Percentiles rank a stretch among this genome's conserved stretches.
These are phyloP conservation scores for Heteromormyrus szaboi DNA, from an alignment of 2,797 vertebrate genomes.

Conservation along the genomic window DNA sequence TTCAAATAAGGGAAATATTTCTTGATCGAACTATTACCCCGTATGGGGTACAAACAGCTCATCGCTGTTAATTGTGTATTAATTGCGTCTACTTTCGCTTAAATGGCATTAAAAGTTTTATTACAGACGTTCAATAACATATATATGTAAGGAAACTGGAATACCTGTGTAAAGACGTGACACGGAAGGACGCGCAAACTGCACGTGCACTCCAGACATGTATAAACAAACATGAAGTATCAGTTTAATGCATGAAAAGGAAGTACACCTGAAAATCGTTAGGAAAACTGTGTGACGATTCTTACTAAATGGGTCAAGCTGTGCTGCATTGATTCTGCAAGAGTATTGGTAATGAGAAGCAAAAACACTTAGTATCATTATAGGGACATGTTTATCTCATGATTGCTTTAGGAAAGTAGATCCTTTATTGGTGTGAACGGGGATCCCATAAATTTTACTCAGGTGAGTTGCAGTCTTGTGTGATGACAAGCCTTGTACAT, in stretches of 20 bases:
- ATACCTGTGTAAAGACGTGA: not conserved
- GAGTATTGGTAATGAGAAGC: conserved; percentile 16
- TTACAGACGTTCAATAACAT: not conserved
- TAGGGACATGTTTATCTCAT: conserved; percentile 7
- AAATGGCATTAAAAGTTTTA: not conserved
- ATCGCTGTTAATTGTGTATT: not conserved
- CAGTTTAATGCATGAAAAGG: not conserved
- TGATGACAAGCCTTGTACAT: conserved; percentile 34
- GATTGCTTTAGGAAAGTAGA: conserved; percentile 3
- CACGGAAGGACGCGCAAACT: not conserved
- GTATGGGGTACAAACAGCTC: not conserved
- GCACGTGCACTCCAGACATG: not conserved
- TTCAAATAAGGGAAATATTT: not conserved
- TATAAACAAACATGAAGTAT: not conserved
- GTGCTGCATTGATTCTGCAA: conserved; percentile 30
- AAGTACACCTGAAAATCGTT: not conserved
- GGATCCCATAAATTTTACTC: not conserved
- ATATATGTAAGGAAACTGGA: not conserved
- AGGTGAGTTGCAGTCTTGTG: conserved; percentile 26
- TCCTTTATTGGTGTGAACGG: conserved; percentile 17
- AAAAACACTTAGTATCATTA: conserved; percentile 24
- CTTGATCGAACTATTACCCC: not conserved
- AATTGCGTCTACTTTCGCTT: not conserved
- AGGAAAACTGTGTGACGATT: not conserved
- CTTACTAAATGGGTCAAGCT: not conserved